These are phyloP conservation scores for Arctia plantaginis DNA, from an alignment of 2,888 invertebrate species.

Conservation along the genomic window DNA sequence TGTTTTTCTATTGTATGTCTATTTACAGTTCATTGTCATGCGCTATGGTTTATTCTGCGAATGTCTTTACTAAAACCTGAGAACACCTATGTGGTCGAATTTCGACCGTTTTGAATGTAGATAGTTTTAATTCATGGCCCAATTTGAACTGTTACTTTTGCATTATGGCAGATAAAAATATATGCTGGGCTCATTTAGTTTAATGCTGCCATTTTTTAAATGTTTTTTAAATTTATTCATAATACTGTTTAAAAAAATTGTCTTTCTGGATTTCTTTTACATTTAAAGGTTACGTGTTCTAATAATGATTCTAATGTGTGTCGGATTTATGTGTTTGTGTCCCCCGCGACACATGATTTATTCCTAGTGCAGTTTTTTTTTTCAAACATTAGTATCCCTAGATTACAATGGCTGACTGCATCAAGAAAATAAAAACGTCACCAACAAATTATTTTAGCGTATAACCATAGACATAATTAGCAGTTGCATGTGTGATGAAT, in stretches of 20 bases:
- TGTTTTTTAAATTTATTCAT: too few relatives aligned
- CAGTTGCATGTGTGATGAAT: not conserved
- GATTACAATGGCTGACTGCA: not conserved
- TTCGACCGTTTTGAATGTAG: not conserved
- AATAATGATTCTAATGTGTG: too few relatives aligned
- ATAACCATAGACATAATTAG: not conserved
- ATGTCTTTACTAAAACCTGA: not conserved
- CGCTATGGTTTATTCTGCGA: slow-evolving; percentile 12
- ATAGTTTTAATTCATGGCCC: not conserved
- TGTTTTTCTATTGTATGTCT: slow-evolving; percentile 28
- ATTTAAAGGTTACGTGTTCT: too few relatives aligned
- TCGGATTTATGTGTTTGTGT: too few relatives aligned
- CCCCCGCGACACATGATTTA: too few relatives aligned
- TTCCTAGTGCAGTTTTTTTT: too few relatives aligned
- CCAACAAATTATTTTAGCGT: not conserved
- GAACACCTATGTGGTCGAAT: not conserved
- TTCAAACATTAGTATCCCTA: not conserved
- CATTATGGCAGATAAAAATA: too few relatives aligned
- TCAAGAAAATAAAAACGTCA: not conserved
- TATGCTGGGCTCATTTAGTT: too few relatives aligned
- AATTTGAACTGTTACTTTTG: not conserved
- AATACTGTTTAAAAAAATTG: too few relatives aligned
- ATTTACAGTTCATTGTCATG: slow-evolving; percentile 19
- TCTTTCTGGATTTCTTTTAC: too few relatives aligned
- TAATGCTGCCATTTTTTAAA: too few relatives aligned